Evolutionary conservation across 23 tunicate genomes (phyloP).

Genomic region (Styela plicata): DNA sequence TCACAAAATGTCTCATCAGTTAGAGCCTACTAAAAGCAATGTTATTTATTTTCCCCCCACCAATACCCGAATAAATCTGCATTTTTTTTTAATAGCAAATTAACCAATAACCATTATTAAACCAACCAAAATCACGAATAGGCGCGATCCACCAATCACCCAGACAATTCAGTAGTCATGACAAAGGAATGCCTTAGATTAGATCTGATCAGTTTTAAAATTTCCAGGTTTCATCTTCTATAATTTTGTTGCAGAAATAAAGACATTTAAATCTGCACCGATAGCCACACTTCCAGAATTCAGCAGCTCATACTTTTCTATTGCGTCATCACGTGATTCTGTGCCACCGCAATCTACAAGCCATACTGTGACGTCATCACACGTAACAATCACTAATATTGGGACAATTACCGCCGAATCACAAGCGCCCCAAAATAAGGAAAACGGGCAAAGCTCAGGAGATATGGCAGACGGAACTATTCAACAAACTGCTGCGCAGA

Average conservation of each 20-base stretch:
- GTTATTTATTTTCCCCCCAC: too few relatives aligned
- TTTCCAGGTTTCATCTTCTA: background rate
- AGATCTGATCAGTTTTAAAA: too few relatives aligned
- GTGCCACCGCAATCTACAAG: background rate
- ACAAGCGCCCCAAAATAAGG: background rate
- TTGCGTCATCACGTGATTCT: conserved; percentile 9
- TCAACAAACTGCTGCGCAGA: background rate
- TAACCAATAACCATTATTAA: too few relatives aligned
- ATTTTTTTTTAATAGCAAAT: too few relatives aligned
- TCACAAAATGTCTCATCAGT: too few relatives aligned
- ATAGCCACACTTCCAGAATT: conserved; percentile 4
- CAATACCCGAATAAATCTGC: too few relatives aligned
- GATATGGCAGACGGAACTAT: conserved; percentile 15
- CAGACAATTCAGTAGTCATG: too few relatives aligned
- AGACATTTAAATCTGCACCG: conserved; percentile 1
- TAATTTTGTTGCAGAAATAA: background rate
- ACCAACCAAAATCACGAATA: too few relatives aligned
- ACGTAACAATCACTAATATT: background rate
- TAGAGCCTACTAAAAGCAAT: too few relatives aligned
- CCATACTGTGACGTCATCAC: conserved; percentile 20
- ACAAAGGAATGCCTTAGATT: too few relatives aligned
- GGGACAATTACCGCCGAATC: background rate
- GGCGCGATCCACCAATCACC: too few relatives aligned
- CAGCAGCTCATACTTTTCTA: conserved; percentile 3
- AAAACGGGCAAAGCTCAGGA: background rate